A percentile compares a stretch with the other conserved stretches of the same genome.
Conservation (phyloP, 1,140 invertebrate species). For the Steinernema feltiae region DNA sequence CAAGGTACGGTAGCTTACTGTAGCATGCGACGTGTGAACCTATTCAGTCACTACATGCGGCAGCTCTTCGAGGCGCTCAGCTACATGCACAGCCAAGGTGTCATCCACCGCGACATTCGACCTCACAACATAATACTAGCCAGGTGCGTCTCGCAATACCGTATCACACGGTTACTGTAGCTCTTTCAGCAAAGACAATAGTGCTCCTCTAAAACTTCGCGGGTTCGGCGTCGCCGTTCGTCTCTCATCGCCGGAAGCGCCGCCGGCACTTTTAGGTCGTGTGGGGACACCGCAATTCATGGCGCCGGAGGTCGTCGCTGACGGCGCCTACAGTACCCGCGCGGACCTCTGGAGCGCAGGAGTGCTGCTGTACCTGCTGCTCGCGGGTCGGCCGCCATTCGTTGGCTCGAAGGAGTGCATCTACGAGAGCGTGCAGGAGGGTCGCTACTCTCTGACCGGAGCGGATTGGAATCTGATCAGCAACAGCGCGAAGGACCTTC, state of each 20-base stretch:
- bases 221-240: constrained; percentile 95
- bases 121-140: constrained; percentile 73
- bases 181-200: constrained; percentile 73
- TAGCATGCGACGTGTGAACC: background rate
- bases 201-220: constrained; percentile 90
- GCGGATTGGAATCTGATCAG: constrained; percentile 74
- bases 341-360: constrained; percentile 71
- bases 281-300: constrained; percentile 92
- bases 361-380: constrained; percentile 81
- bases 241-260: constrained; percentile 59
- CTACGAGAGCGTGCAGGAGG: constrained; percentile 79
- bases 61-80: constrained; percentile 52
- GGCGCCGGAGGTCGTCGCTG: constrained; percentile 87
- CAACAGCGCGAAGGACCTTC: constrained; percentile 87
- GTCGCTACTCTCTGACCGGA: constrained; percentile 71
- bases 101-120: constrained; percentile 54
- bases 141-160: constrained; percentile 76
- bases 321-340: constrained; percentile 85
- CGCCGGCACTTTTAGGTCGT: constrained; percentile 30
- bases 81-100: constrained; percentile 51
- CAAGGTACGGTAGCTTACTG: constrained; percentile 72
- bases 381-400: constrained; percentile 88
- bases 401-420: constrained; percentile 83
- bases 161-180: background rate
- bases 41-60: constrained; percentile 49